These are phyloP conservation scores for Drosophila arizonae DNA, from an alignment of 1,140 invertebrate genomes.

Conservation along the genomic window DNA sequence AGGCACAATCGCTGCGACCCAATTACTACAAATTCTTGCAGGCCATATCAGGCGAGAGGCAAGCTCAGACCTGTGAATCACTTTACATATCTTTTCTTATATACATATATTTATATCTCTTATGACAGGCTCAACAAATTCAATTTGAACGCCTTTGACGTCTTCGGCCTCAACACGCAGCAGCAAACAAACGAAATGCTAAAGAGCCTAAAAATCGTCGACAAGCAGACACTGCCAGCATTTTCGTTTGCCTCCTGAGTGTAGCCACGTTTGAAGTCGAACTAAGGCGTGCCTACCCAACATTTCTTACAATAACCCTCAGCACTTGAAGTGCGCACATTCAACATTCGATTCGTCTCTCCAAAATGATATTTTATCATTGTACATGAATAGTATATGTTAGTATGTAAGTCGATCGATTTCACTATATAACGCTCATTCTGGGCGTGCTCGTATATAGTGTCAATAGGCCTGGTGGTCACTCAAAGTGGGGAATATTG, in stretches of 20 bases:
- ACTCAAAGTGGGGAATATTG: conserved; percentile 25
- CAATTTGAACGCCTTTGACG: conserved; percentile 84
- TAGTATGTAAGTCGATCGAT: conserved; percentile 5
- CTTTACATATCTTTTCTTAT: conserved; percentile 8
- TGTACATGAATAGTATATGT: conserved; percentile 18
- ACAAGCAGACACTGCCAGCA: conserved; percentile 54
- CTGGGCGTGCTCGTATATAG: neutral
- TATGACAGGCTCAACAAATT: conserved; percentile 61
- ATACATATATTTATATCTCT: conserved; percentile 1
- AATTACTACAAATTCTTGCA: conserved; percentile 94
- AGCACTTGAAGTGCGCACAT: conserved; percentile 47
- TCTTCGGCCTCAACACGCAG: conserved; percentile 84
- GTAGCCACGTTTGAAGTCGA: conserved; percentile 2
- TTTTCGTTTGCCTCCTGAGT: conserved; percentile 62
- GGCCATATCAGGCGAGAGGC: conserved; percentile 89
- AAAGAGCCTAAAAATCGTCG: conserved; percentile 57
- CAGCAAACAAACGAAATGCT: conserved; percentile 83
- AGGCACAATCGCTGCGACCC: conserved; percentile 89
- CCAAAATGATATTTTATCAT: conserved; percentile 4
- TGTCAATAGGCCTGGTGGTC: neutral
- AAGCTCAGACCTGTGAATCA: conserved; percentile 62
- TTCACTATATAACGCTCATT: neutral
- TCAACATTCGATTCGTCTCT: conserved; percentile 35
- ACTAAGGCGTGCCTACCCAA: conserved; percentile 24
- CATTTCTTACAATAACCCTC: conserved; percentile 24